These are phyloP conservation scores for Microdon myrmicae DNA, from an alignment of 2,888 invertebrate genomes.

Conservation along the genomic window DNA sequence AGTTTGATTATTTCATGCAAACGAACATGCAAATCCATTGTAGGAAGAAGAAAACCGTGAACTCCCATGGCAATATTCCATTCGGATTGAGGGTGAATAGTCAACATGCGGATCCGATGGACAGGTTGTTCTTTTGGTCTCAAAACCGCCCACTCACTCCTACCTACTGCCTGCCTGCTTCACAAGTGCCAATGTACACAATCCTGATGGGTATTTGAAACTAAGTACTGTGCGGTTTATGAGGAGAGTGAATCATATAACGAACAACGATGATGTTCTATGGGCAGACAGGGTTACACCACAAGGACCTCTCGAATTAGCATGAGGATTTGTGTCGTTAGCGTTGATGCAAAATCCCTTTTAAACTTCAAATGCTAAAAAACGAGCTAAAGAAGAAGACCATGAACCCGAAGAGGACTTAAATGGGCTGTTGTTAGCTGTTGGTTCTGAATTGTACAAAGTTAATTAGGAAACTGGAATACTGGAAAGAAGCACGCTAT, in stretches of 20 bases:
- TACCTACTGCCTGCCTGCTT: no score
- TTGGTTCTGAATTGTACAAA: slow-evolving; percentile 26
- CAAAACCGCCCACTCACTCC: no score
- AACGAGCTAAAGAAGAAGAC: not conserved
- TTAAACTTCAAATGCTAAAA: slow-evolving; percentile 6
- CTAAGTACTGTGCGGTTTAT: slow-evolving; percentile 51
- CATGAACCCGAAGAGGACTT: slow-evolving; percentile 36
- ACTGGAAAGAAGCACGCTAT: slow-evolving; percentile 26
- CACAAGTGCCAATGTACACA: slow-evolving; percentile 48
- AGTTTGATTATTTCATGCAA: slow-evolving; percentile 23
- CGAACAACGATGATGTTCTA: slow-evolving; percentile 48
- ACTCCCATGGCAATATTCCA: slow-evolving; percentile 17
- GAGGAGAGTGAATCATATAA: slow-evolving; percentile 47
- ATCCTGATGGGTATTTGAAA: slow-evolving; percentile 52
- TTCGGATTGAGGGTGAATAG: no score
- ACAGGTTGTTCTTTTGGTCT: no score
- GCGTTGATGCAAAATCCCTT: slow-evolving; percentile 43
- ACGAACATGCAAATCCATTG: slow-evolving; percentile 42
- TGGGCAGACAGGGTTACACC: slow-evolving; percentile 41
- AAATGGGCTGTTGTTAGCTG: slow-evolving; percentile 14
- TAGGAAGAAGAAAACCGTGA: slow-evolving; percentile 44
- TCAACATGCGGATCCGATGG: no score
- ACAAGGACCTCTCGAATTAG: slow-evolving; percentile 31
- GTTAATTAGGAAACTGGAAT: slow-evolving; percentile 35
- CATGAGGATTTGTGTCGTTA: slow-evolving; percentile 39